Evolutionary conservation across 2,797 vertebrate species (phyloP).

Genomic region (Tragopan temminckii): DNA sequence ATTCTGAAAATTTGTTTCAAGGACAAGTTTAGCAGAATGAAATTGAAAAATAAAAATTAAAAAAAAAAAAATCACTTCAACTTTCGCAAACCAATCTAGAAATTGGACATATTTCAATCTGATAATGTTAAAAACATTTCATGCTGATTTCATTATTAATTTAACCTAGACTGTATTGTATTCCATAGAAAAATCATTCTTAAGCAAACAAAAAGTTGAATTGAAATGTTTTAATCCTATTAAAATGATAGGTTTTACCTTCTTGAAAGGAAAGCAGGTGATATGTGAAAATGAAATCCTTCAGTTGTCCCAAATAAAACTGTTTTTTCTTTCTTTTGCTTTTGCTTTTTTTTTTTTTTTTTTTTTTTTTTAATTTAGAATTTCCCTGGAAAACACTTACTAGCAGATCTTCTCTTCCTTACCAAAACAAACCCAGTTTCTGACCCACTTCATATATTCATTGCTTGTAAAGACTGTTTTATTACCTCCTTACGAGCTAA

Average conservation of each 20-base stretch:
- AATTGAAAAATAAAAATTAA: background rate
- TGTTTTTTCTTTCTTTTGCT: background rate
- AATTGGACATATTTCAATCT: background rate
- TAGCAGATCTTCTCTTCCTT: background rate
- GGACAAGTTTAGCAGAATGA: background rate
- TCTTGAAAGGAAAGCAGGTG: background rate
- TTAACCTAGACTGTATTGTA: background rate
- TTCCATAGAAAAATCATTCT: background rate
- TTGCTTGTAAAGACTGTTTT: constrained; percentile 52
- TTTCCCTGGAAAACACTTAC: background rate
- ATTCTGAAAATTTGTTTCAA: background rate
- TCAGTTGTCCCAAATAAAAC: background rate
- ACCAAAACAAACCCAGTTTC: constrained; percentile 21
- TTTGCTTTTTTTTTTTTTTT: background rate
- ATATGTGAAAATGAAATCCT: background rate
- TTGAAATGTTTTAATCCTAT: background rate
- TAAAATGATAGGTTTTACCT: background rate
- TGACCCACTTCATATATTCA: background rate
- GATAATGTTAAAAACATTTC: background rate
- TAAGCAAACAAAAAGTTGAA: background rate
- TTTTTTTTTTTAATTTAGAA: background rate
- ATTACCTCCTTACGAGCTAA: constrained; percentile 40
- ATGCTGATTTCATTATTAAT: background rate
- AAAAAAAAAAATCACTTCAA: background rate
- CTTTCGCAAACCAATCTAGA: background rate